These are phyloP conservation scores for Neosalanx taihuensis DNA, from an alignment of 2,797 vertebrate genomes.

Conservation along the genomic window DNA sequence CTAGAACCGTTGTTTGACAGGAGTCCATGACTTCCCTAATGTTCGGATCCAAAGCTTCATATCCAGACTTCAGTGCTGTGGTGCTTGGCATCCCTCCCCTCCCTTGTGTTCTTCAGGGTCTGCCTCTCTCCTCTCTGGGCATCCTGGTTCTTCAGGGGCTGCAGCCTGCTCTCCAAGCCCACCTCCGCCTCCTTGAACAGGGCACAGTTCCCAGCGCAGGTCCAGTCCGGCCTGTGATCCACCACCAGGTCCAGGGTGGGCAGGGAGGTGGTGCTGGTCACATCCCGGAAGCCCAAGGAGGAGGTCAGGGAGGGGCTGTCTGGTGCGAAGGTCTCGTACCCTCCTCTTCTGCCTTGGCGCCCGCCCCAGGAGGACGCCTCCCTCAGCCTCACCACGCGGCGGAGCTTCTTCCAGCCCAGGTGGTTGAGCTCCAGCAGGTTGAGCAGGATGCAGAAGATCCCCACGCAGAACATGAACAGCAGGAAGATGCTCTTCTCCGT, in stretches of 20 bases:
- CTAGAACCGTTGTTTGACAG: no score
- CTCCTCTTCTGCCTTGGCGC: constrained; percentile 19
- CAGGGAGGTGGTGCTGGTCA: constrained; percentile 66
- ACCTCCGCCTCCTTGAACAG: constrained; percentile 30
- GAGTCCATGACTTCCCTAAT: no score
- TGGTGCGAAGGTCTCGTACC: constrained; percentile 58
- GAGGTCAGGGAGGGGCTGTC: constrained; percentile 57
- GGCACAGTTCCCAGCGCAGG: constrained; percentile 57
- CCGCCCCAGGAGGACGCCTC: constrained; percentile 44
- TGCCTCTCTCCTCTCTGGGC: constrained; percentile 40
- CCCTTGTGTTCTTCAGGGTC: constrained; percentile 47
- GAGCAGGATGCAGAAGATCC: constrained; percentile 87
- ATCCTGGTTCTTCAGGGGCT: constrained; percentile 33
- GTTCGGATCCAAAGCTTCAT: constrained; percentile 26
- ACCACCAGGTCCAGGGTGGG: constrained; percentile 71
- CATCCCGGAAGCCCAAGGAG: constrained; percentile 55
- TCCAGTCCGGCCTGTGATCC: constrained; percentile 68
- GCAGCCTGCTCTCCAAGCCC: constrained; percentile 6
- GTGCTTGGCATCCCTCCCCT: constrained; percentile 53
- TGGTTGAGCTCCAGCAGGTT: constrained; percentile 94
- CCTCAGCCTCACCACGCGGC: constrained; percentile 33
- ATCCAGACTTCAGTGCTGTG: constrained; percentile 76
- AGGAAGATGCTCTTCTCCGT: constrained; percentile 96
- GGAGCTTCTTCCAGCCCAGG: constrained; percentile 83
- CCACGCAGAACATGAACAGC: constrained; percentile 94